phyloP scores from a whole-genome alignment of 2,888 invertebrate genomes.

The Lapara coniferarum region DNA sequence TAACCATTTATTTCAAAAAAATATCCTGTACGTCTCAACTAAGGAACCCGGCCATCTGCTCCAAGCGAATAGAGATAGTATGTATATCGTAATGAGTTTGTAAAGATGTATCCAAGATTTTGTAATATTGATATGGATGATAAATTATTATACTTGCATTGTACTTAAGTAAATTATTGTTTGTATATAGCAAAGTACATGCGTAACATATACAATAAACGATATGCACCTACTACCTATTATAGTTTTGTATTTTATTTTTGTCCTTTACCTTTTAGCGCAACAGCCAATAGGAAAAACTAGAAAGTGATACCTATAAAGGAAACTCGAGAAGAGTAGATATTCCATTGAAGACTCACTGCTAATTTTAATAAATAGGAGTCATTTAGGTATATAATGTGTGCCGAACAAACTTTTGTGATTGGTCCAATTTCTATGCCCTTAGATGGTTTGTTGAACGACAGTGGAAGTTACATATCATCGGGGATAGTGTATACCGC shows the following conservation, averaged over 20 bases:
- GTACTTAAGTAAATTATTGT: constrained; percentile 74
- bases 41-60: not conserved
- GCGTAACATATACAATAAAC: constrained; percentile 27
- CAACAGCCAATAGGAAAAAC: no score
- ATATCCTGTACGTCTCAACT: not conserved
- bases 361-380: no score
- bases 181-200: constrained; percentile 50
- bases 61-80: not conserved
- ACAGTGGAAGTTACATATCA: no score
- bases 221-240: no score
- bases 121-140: constrained; percentile 38
- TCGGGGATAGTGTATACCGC: no score
- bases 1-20: no score
- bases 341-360: no score
- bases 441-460: no score
- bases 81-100: not conserved
- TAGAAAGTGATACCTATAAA: not conserved
- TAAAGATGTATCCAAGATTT: constrained; percentile 24
- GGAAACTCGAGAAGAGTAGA: no score
- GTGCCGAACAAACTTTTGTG: no score
- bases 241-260: constrained; percentile 29
- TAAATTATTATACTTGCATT: constrained; percentile 38
- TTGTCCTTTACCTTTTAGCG: not conserved
- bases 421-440: no score
- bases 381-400: no score